phyloP scores from a whole-genome alignment of 2,797 vertebrate genomes.

The Mastacembelus armatus region DNA sequence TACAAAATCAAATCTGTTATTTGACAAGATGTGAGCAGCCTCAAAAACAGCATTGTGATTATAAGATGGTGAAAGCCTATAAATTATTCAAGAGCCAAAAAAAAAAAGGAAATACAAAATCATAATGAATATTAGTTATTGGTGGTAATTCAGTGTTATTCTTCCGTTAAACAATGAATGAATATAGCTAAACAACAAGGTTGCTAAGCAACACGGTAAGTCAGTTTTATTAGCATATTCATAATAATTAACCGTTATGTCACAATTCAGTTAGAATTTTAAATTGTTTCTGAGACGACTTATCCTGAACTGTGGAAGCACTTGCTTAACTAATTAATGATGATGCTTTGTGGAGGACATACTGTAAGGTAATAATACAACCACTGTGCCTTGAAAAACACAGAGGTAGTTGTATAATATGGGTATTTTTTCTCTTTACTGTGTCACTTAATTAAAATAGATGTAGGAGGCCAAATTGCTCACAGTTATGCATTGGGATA shows the following conservation, averaged over 20 bases:
- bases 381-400: not conserved
- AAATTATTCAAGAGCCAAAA: slow-evolving; percentile 10
- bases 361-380: not conserved
- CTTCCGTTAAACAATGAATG: slow-evolving; percentile 29
- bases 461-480: not conserved
- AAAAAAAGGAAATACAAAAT: slow-evolving; percentile 24
- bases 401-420: not conserved
- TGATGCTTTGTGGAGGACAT: not conserved
- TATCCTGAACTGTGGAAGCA: not conserved
- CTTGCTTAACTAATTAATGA: not conserved
- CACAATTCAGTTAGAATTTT: slow-evolving; percentile 27
- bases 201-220: slow-evolving; percentile 50
- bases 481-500: not conserved
- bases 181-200: slow-evolving; percentile 30
- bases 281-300: not conserved
- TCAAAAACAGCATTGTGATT: slow-evolving; percentile 8
- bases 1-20: slow-evolving; percentile 42
- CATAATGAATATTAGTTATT: slow-evolving; percentile 32
- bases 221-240: slow-evolving; percentile 46
- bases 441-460: slow-evolving; percentile 3
- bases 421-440: not conserved
- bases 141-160: slow-evolving; percentile 43
- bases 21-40: slow-evolving; percentile 2
- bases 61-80: slow-evolving; percentile 13
- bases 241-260: slow-evolving; percentile 41